phyloP scores from a whole-genome alignment of 2,797 vertebrate species.

The Phyllotis vaccarum region DNA sequence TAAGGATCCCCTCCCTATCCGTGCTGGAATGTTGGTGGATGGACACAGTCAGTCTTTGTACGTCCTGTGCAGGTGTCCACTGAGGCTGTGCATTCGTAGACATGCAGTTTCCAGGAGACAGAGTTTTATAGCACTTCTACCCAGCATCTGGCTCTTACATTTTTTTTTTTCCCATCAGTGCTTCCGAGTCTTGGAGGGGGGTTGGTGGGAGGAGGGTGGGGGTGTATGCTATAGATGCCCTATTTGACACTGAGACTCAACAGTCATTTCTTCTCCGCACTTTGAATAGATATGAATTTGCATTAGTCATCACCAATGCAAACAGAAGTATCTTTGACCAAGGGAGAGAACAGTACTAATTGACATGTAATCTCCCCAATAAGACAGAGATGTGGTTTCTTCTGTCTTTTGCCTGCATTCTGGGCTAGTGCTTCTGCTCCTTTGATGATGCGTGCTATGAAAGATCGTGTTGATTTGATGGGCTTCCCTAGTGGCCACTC shows the following conservation, averaged over 20 bases:
- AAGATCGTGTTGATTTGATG: not conserved
- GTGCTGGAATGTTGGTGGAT: no score
- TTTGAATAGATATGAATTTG: not conserved
- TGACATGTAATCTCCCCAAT: not conserved
- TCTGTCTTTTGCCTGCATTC: not conserved
- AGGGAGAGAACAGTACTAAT: not conserved
- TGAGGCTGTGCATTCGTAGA: not conserved
- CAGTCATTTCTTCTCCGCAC: not conserved
- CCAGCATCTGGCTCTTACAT: no score
- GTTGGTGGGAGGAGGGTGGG: no score
- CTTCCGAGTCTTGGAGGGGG: no score
- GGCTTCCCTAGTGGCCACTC: not conserved
- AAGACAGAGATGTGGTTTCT: not conserved
- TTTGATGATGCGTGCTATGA: not conserved
- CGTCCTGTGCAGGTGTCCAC: no score
- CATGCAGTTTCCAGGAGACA: not conserved
- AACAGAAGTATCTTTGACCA: not conserved
- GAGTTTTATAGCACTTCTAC: not conserved
- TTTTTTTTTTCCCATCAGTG: no score
- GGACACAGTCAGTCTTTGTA: not conserved
- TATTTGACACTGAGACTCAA: not conserved
- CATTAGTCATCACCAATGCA: not conserved
- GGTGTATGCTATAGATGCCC: not conserved
- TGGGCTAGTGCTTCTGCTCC: not conserved
- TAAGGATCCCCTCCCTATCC: not conserved